Conservation (phyloP, 2,888 invertebrate species). For the Silvanus unidentatus region DNA sequence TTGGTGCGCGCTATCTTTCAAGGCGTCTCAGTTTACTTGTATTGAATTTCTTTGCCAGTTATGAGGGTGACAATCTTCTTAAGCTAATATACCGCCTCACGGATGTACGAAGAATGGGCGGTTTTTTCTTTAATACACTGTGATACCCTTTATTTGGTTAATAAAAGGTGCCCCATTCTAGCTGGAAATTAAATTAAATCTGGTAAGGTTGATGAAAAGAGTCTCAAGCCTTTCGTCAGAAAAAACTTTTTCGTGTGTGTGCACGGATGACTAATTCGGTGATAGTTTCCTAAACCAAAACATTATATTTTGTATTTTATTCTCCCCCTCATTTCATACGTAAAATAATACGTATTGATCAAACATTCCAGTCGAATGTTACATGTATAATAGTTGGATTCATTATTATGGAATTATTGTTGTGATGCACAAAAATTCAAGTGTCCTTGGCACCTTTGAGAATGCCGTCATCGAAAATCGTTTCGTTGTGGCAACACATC, state of each 20-base stretch:
- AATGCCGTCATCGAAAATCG: slow-evolving; percentile 27
- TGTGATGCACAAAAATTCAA: slow-evolving; percentile 12
- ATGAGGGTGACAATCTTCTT: slow-evolving; percentile 23
- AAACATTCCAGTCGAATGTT: slow-evolving; percentile 25
- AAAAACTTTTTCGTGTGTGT: too few species aligned
- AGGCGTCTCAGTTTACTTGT: slow-evolving; percentile 25
- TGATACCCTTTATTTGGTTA: background rate
- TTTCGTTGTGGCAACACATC: slow-evolving; percentile 37
- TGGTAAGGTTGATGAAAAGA: too few species aligned
- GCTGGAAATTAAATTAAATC: too few species aligned
- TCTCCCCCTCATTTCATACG: slow-evolving; percentile 18
- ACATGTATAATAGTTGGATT: slow-evolving; percentile 10
- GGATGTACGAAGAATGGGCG: slow-evolving; percentile 14
- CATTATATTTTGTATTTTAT: too few species aligned
- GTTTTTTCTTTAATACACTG: slow-evolving; percentile 13
- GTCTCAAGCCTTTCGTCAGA: too few species aligned
- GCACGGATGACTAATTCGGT: slow-evolving; percentile 20
- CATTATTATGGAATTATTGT: slow-evolving; percentile 29
- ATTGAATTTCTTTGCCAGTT: slow-evolving; percentile 24
- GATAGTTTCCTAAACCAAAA: slow-evolving; percentile 25
- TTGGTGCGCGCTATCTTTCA: slow-evolving; percentile 27
- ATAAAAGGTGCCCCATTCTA: too few species aligned
- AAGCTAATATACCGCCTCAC: slow-evolving; percentile 15
- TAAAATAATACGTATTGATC: slow-evolving; percentile 24
- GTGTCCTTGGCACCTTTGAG: slow-evolving; percentile 37